Conservation (phyloP, 2,113 vertebrate genomes). For the Chloropsis cyanopogon region DNA sequence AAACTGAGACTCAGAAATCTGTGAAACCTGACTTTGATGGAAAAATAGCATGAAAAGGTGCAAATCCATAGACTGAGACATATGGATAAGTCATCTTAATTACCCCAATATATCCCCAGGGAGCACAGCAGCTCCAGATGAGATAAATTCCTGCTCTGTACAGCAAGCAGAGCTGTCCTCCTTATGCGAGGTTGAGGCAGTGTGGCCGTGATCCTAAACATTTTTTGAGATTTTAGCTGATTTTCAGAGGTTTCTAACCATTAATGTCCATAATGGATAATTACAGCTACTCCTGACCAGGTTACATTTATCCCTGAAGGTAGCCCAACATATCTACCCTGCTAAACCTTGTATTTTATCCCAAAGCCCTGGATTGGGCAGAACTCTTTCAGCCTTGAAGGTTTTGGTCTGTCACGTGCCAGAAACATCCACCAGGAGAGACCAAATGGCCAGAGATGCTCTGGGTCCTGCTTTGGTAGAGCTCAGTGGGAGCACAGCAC, state of each 20-base stretch:
- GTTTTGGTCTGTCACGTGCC: neutral
- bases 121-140: neutral
- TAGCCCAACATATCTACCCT: neutral
- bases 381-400: neutral
- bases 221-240: neutral
- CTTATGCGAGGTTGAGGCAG: fast-evolving
- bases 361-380: neutral
- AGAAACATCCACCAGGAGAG: neutral
- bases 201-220: neutral
- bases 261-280: neutral
- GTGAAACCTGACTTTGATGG: neutral
- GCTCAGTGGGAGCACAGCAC: neutral
- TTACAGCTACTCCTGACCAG: neutral
- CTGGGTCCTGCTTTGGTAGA: neutral
- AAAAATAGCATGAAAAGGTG: neutral
- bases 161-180: neutral
- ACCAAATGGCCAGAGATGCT: neutral
- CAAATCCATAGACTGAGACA: neutral
- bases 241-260: neutral
- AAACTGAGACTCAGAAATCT: neutral
- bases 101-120: neutral
- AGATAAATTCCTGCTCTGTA: neutral
- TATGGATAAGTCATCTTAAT: neutral
- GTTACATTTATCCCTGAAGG: neutral
- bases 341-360: neutral